phyloP scores from a whole-genome alignment of 2,888 invertebrate species.

The Hirtodrosophila confusa region DNA sequence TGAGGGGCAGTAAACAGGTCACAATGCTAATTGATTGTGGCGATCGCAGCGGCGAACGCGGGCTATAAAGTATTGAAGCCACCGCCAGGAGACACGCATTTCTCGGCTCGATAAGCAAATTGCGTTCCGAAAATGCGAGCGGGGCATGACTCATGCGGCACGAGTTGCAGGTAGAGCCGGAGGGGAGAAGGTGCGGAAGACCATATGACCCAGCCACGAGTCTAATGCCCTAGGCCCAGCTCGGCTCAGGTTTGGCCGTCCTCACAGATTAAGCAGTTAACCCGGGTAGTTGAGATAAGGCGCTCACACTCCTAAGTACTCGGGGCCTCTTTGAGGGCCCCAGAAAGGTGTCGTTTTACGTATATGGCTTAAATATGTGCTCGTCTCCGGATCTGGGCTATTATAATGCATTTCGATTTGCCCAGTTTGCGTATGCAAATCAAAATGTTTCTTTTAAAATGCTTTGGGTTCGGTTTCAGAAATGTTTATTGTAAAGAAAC shows the following conservation, averaged over 20 bases:
- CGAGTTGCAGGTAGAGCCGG: conserved; percentile 9
- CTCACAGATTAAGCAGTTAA: conserved; percentile 79
- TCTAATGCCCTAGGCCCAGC: conserved; percentile 54
- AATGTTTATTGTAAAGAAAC: conserved; percentile 25
- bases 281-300: conserved; percentile 76
- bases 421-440: conserved; percentile 64
- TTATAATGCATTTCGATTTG: conserved; percentile 54
- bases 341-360: conserved; percentile 50
- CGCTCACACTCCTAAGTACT: conserved; percentile 33
- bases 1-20: conserved; percentile 63
- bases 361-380: conserved; percentile 39
- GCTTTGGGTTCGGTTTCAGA: conserved; percentile 20
- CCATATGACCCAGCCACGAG: conserved; percentile 13
- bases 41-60: conserved; percentile 56
- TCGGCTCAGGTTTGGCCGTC: conserved; percentile 24
- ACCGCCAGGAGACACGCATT: conserved; percentile 75
- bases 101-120: conserved; percentile 72
- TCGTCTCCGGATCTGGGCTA: conserved; percentile 41
- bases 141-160: conserved; percentile 39
- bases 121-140: conserved; percentile 53
- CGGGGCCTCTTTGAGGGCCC: neutral
- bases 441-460: conserved; percentile 37
- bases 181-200: neutral
- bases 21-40: conserved; percentile 76
- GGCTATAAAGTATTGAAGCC: conserved; percentile 75